phyloP scores from a whole-genome alignment of 2,113 vertebrate species.

The Thamnaconus septentrionalis region DNA sequence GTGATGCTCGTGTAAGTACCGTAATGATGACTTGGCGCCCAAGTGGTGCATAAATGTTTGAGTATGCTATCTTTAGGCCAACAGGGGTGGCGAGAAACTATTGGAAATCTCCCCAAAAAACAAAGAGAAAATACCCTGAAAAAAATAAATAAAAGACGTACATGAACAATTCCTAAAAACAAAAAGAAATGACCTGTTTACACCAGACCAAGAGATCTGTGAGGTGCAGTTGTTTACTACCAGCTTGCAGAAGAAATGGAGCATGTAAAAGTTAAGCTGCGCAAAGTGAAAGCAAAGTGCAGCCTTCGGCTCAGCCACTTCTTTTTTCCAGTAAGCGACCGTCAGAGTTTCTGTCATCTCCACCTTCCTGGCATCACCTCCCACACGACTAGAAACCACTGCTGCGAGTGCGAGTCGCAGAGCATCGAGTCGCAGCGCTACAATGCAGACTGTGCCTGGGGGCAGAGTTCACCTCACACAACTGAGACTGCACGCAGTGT shows the following conservation, averaged over 20 bases:
- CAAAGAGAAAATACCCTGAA: too few relatives aligned
- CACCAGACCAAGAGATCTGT: too few relatives aligned
- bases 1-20: slow-evolving; percentile 5
- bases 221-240: too few relatives aligned
- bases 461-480: slow-evolving; percentile 5
- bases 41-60: not conserved
- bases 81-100: too few relatives aligned
- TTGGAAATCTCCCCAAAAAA: too few relatives aligned
- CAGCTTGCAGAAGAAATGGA: too few relatives aligned
- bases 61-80: too few relatives aligned
- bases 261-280: not conserved
- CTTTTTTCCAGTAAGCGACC: slow-evolving; percentile 65
- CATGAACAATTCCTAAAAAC: too few relatives aligned
- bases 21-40: not conserved
- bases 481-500: not conserved
- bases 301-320: not conserved
- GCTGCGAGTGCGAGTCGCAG: not conserved
- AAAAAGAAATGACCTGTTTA: too few relatives aligned
- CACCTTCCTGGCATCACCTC: slow-evolving; percentile 63
- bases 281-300: not conserved
- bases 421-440: too few relatives aligned
- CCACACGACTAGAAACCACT: slow-evolving; percentile 65
- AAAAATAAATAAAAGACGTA: too few relatives aligned
- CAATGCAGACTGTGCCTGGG: too few relatives aligned
- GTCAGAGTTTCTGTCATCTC: slow-evolving; percentile 10